Evolutionary conservation across 1,140 invertebrate genomes (phyloP).

Genomic region (Rhyzopertha dominica): DNA sequence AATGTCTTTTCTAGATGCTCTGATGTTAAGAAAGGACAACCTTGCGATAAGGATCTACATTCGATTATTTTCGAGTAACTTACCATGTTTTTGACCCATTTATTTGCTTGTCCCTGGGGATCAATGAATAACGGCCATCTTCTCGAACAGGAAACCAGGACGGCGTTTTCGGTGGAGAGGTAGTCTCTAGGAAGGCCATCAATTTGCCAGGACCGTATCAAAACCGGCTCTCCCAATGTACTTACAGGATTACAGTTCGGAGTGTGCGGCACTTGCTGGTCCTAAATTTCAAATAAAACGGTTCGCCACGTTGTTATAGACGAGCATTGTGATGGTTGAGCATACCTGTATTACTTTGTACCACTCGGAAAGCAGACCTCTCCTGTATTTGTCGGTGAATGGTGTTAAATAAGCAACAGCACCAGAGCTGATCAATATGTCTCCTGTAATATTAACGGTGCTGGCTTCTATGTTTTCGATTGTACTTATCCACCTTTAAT

Average conservation of each 20-base stretch:
- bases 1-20: too few species aligned
- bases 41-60: too few species aligned
- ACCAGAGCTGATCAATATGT: constrained; percentile 57
- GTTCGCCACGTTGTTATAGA: background rate
- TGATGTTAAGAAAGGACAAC: too few species aligned
- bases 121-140: constrained; percentile 69
- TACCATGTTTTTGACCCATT: constrained; percentile 69
- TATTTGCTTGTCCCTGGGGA: constrained; percentile 65
- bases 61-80: constrained; percentile 9
- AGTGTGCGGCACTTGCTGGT: constrained; percentile 51
- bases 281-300: constrained; percentile 14
- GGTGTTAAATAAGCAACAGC: constrained; percentile 66
- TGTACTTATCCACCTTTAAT: constrained; percentile 56
- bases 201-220: constrained; percentile 61
- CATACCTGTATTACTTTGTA: constrained; percentile 10
- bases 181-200: constrained; percentile 61
- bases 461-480: constrained; percentile 57
- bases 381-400: constrained; percentile 56
- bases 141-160: constrained; percentile 55
- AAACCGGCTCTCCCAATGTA: constrained; percentile 58
- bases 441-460: constrained; percentile 59
- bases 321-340: background rate
- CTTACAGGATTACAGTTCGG: constrained; percentile 52
- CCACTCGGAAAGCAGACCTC: constrained; percentile 36
- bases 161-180: constrained; percentile 65